These are phyloP conservation scores for Ceratina japonica DNA, from an alignment of 1,140 invertebrate species.

Conservation along the genomic window DNA sequence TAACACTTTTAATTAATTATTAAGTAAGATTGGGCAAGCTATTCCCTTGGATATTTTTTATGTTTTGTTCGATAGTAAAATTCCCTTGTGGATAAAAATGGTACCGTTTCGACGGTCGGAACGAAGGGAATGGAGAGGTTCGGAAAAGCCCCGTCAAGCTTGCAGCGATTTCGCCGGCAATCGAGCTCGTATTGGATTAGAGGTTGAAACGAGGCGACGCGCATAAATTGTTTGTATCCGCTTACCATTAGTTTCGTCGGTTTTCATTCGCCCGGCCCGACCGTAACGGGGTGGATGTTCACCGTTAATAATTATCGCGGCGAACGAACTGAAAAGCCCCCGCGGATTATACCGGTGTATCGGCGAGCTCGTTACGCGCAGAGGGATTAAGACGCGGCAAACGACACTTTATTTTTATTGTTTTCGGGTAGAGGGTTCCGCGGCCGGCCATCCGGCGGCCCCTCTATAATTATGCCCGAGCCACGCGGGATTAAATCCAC, in stretches of 20 bases:
- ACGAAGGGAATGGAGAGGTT: background rate
- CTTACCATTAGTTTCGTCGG: slow-evolving; percentile 37
- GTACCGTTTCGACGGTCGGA: background rate
- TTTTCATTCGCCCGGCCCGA: slow-evolving; percentile 19
- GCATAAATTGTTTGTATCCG: slow-evolving; percentile 35
- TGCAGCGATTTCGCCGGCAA: background rate
- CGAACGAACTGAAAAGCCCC: slow-evolving; percentile 36
- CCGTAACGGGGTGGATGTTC: background rate
- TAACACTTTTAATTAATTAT: too few relatives aligned
- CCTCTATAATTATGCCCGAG: slow-evolving; percentile 29
- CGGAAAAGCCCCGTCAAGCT: too few relatives aligned
- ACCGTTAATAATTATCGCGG: slow-evolving; percentile 58
- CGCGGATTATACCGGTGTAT: slow-evolving; percentile 48
- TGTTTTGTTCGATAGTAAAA: background rate
- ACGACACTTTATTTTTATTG: slow-evolving; percentile 49
- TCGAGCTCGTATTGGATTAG: background rate
- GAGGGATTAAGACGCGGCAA: slow-evolving; percentile 47
- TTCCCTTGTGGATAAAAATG: too few relatives aligned
- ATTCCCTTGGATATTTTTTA: too few relatives aligned
- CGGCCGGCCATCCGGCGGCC: background rate
- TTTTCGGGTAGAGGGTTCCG: background rate
- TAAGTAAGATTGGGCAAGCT: too few relatives aligned
- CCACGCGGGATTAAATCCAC: slow-evolving; percentile 22
- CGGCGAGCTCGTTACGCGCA: slow-evolving; percentile 23
- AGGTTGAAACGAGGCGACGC: slow-evolving; percentile 9